These are phyloP conservation scores for Spilogale gracilis DNA, from an alignment of 2,113 vertebrate genomes.

Conservation along the genomic window DNA sequence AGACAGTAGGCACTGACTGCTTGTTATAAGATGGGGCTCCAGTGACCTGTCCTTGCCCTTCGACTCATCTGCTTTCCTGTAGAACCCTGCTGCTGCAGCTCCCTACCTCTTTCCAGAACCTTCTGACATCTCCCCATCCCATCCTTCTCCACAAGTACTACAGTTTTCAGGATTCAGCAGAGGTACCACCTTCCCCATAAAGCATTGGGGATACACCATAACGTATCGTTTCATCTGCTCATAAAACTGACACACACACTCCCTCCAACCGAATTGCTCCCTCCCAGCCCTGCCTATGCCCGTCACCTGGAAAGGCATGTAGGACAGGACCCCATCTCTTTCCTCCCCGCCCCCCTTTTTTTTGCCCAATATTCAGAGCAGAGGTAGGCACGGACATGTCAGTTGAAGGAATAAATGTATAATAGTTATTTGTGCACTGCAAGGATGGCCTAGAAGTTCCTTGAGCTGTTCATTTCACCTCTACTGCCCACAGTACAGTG, in stretches of 20 bases:
- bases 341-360: neutral
- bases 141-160: neutral
- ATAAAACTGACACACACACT: neutral
- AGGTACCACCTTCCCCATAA: neutral
- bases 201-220: neutral
- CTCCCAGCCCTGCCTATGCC: neutral
- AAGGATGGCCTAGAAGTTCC: neutral
- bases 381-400: neutral
- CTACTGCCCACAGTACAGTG: no score
- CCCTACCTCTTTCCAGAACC: neutral
- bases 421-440: neutral
- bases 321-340: neutral
- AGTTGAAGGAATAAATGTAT: neutral
- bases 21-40: neutral
- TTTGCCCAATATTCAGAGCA: neutral
- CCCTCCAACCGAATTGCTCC: neutral
- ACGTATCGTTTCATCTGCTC: no score
- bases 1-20: neutral
- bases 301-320: neutral
- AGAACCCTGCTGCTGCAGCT: neutral
- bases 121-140: neutral
- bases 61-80: neutral
- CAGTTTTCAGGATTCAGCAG: neutral
- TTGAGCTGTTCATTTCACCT: neutral
- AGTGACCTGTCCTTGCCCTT: no score